These are phyloP conservation scores for Phalacrocorax brasilianus DNA, from an alignment of 2,113 vertebrate species.

Conservation along the genomic window DNA sequence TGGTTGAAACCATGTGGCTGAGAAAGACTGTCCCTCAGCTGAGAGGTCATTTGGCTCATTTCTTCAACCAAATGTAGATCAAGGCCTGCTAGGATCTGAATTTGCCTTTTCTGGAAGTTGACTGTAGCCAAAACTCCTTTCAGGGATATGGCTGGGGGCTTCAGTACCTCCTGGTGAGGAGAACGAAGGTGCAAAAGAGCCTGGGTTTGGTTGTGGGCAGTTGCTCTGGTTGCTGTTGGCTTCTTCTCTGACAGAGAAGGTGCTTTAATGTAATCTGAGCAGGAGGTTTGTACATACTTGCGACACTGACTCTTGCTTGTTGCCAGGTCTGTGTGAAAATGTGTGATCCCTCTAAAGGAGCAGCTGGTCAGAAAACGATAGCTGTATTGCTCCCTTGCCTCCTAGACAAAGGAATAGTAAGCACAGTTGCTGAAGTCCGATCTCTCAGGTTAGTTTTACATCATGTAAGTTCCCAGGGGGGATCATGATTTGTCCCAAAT, in stretches of 20 bases:
- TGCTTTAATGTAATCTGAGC: not conserved
- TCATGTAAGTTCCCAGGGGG: not conserved
- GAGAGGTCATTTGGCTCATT: not conserved
- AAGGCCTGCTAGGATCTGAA: not conserved
- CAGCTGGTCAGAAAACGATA: conserved; percentile 87
- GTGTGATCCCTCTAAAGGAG: conserved; percentile 90
- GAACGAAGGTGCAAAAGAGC: not conserved
- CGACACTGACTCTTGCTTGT: conserved; percentile 18
- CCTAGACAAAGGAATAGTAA: conserved; percentile 94
- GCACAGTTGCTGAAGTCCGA: conserved; percentile 91
- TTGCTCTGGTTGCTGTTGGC: not conserved
- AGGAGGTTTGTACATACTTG: not conserved
- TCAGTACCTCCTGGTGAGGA: not conserved
- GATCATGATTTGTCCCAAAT: not conserved
- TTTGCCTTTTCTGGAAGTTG: not conserved
- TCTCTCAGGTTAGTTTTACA: conserved; percentile 85
- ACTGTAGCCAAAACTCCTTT: not conserved
- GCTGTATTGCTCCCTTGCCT: conserved; percentile 92
- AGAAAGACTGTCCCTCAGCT: not conserved
- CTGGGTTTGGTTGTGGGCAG: not conserved
- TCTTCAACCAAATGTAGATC: not conserved
- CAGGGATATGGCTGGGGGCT: not conserved
- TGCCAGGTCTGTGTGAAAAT: conserved; percentile 92
- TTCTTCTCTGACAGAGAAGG: not conserved
- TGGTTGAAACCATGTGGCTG: not conserved